phyloP scores from a whole-genome alignment of 2,797 vertebrate genomes.

The Bufotes viridis region DNA sequence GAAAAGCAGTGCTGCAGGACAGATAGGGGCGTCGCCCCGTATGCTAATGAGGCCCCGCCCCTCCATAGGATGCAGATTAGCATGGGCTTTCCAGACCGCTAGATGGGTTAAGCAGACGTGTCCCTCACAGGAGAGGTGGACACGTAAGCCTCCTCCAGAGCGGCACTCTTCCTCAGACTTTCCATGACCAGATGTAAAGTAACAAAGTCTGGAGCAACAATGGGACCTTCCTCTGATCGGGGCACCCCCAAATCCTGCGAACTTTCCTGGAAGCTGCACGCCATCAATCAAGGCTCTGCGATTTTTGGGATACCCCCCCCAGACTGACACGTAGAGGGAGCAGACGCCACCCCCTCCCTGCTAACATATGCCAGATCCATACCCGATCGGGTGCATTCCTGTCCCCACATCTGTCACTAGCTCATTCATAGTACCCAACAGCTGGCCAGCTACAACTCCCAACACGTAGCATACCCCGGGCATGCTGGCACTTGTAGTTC shows the following conservation, averaged over 20 bases:
- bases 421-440: too few species aligned
- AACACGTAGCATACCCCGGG: neutral
- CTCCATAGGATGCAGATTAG: neutral
- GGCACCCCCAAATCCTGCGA: neutral
- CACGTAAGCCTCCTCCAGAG: conserved; percentile 54
- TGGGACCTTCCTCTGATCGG: too few species aligned
- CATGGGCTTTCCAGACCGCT: conserved; percentile 45
- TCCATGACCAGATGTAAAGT: conserved; percentile 31
- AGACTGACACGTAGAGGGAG: conserved; percentile 51
- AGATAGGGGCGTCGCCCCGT: conserved; percentile 11
- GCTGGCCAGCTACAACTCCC: neutral
- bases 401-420: too few species aligned
- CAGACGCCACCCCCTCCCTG: conserved; percentile 8
- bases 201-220: too few species aligned
- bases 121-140: conserved; percentile 54
- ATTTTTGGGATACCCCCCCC: conserved; percentile 12
- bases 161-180: conserved; percentile 27
- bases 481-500: neutral
- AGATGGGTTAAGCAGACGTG: conserved; percentile 61
- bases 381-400: neutral
- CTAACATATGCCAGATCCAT: neutral
- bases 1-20: neutral
- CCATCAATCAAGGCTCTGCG: neutral
- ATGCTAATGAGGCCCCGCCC: conserved; percentile 12
- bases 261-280: neutral